Percentiles rank a stretch among this genome's conserved stretches.
phyloP scores from a whole-genome alignment of 2,888 invertebrate species.

The Cheilosia grossa region DNA sequence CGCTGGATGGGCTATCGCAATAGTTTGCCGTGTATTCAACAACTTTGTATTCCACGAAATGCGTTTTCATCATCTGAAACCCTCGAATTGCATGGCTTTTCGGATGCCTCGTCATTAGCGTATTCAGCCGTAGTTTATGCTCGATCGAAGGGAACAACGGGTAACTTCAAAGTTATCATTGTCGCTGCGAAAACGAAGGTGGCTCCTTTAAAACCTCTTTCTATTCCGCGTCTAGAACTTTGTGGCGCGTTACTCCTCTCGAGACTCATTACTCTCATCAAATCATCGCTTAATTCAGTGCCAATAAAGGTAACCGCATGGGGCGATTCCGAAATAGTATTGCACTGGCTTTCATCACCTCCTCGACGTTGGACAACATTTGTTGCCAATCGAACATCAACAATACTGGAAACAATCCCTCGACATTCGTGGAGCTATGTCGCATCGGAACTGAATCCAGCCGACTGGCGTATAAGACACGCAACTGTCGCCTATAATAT shows the following conservation, averaged over 20 bases:
- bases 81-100: background rate
- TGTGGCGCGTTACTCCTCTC: background rate
- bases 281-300: no score
- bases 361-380: slow-evolving; percentile 64
- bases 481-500: background rate
- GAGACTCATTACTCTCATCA: no score
- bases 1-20: background rate
- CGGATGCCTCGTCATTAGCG: background rate
- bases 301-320: background rate
- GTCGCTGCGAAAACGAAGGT: background rate
- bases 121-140: slow-evolving; percentile 3
- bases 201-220: slow-evolving; percentile 10
- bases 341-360: slow-evolving; percentile 55
- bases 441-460: background rate
- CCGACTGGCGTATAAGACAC: background rate
- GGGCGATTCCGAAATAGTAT: background rate
- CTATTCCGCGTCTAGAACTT: background rate
- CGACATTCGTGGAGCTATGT: slow-evolving; percentile 62
- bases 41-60: background rate
- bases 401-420: slow-evolving; percentile 52
- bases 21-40: background rate
- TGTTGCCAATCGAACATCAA: slow-evolving; percentile 55
- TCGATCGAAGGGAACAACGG: background rate
- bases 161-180: background rate
- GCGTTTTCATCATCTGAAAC: background rate